These are phyloP conservation scores for Bombyx mori DNA, from an alignment of 1,140 invertebrate species.

Conservation along the genomic window ASM3026992v2 NC_085117.1:16280501-16281000, in stretches of 20 bases:
- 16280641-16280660: too few relatives aligned
- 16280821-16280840: conserved; percentile 38
- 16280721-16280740: not conserved
- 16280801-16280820: conserved; percentile 24
- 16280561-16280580: too few relatives aligned
- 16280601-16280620: too few relatives aligned
- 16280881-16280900: conserved; percentile 45
- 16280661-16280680: too few relatives aligned
- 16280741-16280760: conserved; percentile 35
- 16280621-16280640: too few relatives aligned
- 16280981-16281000: too few relatives aligned
- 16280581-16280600: too few relatives aligned
- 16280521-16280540: too few relatives aligned
- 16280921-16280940: conserved; percentile 3
- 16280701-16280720: too few relatives aligned
- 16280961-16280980: not conserved
- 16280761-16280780: conserved; percentile 44
- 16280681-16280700: too few relatives aligned
- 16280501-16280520: too few relatives aligned
- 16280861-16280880: conserved; percentile 48
- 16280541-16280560: too few relatives aligned
- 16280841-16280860: conserved; percentile 36
- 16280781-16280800: conserved; percentile 41
- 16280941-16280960: conserved; percentile 1
- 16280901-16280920: conserved; percentile 12